A percentile compares a stretch with the other conserved stretches of the same genome.
phyloP scores from a whole-genome alignment of 2,113 vertebrate genomes.

The Sinocyclocheilus grahami region DNA sequence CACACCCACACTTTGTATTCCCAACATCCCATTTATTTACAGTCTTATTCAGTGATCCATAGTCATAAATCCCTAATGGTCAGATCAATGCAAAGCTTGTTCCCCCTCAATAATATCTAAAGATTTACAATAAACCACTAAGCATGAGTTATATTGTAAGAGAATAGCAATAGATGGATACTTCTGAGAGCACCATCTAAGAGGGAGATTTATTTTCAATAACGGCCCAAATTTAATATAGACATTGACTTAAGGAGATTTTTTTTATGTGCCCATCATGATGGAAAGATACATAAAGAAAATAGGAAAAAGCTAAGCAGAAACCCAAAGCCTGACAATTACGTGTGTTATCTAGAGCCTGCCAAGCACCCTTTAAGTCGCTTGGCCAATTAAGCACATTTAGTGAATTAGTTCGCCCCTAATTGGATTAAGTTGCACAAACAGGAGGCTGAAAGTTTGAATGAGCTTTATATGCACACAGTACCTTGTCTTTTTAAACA shows the following conservation, averaged over 20 bases:
- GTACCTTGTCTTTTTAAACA: too few relatives aligned
- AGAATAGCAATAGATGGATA: background rate
- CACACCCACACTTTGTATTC: background rate
- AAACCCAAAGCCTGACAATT: too few relatives aligned
- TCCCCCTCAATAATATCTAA: constrained; percentile 27
- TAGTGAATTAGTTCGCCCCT: too few relatives aligned
- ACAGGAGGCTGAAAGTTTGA: too few relatives aligned
- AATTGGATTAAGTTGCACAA: too few relatives aligned
- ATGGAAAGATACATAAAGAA: too few relatives aligned
- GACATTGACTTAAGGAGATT: background rate
- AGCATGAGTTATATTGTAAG: constrained; percentile 26
- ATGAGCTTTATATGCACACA: too few relatives aligned
- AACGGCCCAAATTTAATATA: constrained; percentile 21
- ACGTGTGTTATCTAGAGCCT: too few relatives aligned
- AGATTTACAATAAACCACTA: constrained; percentile 37
- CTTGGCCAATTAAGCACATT: too few relatives aligned
- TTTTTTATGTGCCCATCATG: background rate
- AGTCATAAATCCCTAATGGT: constrained; percentile 3
- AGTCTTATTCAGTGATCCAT: constrained; percentile 27
- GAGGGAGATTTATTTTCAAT: constrained; percentile 34
- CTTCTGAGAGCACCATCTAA: background rate
- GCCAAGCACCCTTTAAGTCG: too few relatives aligned
- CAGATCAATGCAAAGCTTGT: constrained; percentile 24
- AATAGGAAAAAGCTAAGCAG: too few relatives aligned
- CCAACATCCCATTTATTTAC: background rate